phyloP scores from a whole-genome alignment of 1,140 invertebrate genomes.

The Philotrypesis tridentata region DNA sequence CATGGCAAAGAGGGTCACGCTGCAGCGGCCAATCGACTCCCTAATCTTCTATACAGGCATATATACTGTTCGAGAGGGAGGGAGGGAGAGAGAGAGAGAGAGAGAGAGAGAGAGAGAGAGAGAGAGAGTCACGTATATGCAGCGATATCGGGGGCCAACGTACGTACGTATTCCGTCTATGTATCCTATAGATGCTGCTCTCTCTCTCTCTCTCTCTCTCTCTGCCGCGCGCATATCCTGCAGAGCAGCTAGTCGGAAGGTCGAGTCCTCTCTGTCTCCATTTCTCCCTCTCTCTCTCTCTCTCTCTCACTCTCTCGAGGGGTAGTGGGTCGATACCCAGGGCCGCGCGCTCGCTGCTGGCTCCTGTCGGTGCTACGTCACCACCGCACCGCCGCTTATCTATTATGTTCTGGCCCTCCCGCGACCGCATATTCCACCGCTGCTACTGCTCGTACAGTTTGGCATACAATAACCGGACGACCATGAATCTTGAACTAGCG shows the following conservation, averaged over 20 bases:
- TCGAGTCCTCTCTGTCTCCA: slow-evolving; percentile 2
- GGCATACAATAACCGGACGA: slow-evolving; percentile 55
- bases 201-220: too few species aligned
- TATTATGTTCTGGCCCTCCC: slow-evolving; percentile 50
- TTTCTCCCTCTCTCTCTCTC: not conserved
- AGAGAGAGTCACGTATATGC: not conserved
- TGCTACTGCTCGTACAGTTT: slow-evolving; percentile 30
- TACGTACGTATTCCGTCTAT: not conserved
- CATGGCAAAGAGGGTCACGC: not conserved
- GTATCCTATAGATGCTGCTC: not conserved
- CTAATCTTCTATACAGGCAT: too few species aligned
- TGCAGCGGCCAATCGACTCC: too few species aligned
- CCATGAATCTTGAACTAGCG: slow-evolving; percentile 43
- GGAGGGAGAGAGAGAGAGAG: too few species aligned
- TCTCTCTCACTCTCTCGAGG: not conserved
- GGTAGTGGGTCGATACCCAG: slow-evolving; percentile 17
- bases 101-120: too few species aligned
- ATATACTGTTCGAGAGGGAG: too few species aligned
- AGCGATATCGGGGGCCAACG: not conserved
- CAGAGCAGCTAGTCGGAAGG: not conserved
- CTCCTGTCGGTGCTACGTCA: slow-evolving; percentile 28
- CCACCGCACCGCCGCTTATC: slow-evolving; percentile 52
- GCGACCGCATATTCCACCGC: slow-evolving; percentile 8
- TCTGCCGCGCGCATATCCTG: not conserved
- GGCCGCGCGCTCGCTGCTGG: not conserved